A percentile compares a stretch with the other conserved stretches of the same genome.
phyloP scores from a whole-genome alignment of 1,140 invertebrate species.

The Pygmarrhopalites habei region DNA sequence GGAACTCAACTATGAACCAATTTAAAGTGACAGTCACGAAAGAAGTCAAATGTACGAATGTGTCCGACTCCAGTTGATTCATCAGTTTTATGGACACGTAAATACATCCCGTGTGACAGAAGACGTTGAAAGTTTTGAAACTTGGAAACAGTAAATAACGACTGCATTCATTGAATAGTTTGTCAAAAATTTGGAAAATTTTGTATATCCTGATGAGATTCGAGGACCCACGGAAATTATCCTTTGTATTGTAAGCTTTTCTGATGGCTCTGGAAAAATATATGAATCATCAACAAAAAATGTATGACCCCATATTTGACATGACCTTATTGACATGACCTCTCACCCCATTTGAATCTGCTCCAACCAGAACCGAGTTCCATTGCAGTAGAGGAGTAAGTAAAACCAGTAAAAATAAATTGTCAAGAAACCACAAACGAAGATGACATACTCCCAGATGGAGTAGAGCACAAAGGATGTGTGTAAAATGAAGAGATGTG shows the following conservation, averaged over 20 bases:
- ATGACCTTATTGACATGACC: not conserved
- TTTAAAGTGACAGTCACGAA: not conserved
- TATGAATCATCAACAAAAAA: not conserved
- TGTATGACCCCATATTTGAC: not conserved
- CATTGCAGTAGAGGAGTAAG: not conserved
- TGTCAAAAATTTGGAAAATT: not conserved
- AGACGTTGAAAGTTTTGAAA: not conserved
- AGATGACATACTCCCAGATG: not conserved
- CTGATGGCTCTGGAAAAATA: not conserved
- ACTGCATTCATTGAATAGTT: not conserved
- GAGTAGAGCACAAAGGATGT: not conserved
- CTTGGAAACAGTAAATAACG: not conserved
- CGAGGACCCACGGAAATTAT: not conserved
- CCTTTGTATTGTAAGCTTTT: not conserved
- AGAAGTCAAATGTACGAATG: not conserved
- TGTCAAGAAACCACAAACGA: not conserved
- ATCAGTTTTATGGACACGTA: not conserved
- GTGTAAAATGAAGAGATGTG: no score
- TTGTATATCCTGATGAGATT: not conserved
- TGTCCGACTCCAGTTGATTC: not conserved
- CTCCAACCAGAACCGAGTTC: not conserved
- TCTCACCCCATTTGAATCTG: not conserved
- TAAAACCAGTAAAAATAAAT: conserved; percentile 6
- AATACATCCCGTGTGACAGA: not conserved
- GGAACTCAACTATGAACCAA: not conserved